Base-by-base conservation (phyloP, 2,888 invertebrate species). In the Ophonus ardosiacus region DNA sequence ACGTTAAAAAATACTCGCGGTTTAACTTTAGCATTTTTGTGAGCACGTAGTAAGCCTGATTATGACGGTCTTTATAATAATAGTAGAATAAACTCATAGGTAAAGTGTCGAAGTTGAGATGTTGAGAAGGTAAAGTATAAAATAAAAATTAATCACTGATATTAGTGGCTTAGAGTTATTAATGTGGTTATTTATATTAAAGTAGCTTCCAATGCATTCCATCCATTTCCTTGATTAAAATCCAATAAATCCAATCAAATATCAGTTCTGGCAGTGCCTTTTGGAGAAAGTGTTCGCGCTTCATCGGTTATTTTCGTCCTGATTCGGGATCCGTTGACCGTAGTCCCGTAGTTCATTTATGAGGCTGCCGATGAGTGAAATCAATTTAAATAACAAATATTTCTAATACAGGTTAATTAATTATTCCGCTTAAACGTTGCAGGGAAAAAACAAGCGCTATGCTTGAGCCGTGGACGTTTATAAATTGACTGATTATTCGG, bases 301-400 rank as follows among this genome's bases (percentile, higher is more conserved):
- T 7, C 15, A 15, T 68, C 68, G 68, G 5, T 21, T n/a, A 15
- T 68, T n/a, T n/a, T 15, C 68, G 68, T 13, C 31, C 38, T 0
- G 15, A 3, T 38, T 68, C 68, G 68, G 68, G 68, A 68, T 68
- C 24, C 68, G 68, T 68, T 68, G 68, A 68, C 68, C 68, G 68
- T 31, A 68, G 68, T 68, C 38, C 68, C 68, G 68, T 31, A 68
- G 68, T 68, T 68, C 68, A 68, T 68, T 68, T 68, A 68, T 68
- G 68, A 68, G 68, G 56, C 78, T 81, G 65, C 63, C 65, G 81
- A 81, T 81, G 63, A 63, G 51, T 51, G 65, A 65, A 81, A 65
- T 68, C 80, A 85, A 85, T 85, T 85, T 85, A 71, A 85, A 80
- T 85, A 85, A 85, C 80, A 85, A 80, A 85, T 85, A 85, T 85